A percentile compares a stretch with the other conserved stretches of the same genome.
phyloP scores from a whole-genome alignment of 2,797 vertebrate species.

The Spea hammondii region DNA sequence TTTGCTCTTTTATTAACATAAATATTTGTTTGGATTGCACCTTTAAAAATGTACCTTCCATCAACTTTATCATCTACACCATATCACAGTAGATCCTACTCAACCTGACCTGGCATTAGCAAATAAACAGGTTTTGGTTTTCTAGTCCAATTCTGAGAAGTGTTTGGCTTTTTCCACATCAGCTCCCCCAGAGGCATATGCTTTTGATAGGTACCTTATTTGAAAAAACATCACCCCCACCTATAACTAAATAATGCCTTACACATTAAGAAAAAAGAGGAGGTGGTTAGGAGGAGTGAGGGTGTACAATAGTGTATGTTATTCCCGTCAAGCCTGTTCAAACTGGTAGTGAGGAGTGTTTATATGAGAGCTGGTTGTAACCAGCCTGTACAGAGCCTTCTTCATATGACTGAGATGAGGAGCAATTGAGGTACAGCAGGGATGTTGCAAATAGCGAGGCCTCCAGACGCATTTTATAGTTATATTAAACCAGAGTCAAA shows the following conservation, averaged over 20 bases:
- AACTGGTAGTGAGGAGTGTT: conserved; percentile 25
- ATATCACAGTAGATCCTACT: conserved; percentile 4
- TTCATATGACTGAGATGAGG: conserved; percentile 20
- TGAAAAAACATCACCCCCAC: conserved; percentile 5
- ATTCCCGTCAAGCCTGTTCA: conserved; percentile 29
- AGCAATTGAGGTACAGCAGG: neutral
- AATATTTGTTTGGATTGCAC: neutral
- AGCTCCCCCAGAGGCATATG: conserved; percentile 8
- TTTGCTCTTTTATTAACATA: no score
- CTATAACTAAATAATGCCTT: conserved; percentile 17
- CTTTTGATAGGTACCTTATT: conserved; percentile 16
- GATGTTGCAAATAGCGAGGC: neutral
- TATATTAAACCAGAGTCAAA: neutral
- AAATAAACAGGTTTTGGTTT: conserved; percentile 40
- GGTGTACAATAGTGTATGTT: conserved; percentile 38
- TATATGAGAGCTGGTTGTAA: conserved; percentile 31
- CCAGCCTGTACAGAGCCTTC: conserved; percentile 27
- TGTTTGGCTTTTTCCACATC: conserved; percentile 29
- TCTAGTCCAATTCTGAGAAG: conserved; percentile 40
- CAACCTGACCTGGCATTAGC: conserved; percentile 30
- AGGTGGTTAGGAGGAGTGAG: conserved; percentile 34
- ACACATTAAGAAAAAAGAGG: conserved; percentile 21
- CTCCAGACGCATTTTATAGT: neutral
- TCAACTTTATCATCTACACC: neutral
- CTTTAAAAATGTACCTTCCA: neutral